Evolutionary conservation across 2,888 invertebrate genomes (phyloP).

Genomic region (Mylabris sibirica): DNA sequence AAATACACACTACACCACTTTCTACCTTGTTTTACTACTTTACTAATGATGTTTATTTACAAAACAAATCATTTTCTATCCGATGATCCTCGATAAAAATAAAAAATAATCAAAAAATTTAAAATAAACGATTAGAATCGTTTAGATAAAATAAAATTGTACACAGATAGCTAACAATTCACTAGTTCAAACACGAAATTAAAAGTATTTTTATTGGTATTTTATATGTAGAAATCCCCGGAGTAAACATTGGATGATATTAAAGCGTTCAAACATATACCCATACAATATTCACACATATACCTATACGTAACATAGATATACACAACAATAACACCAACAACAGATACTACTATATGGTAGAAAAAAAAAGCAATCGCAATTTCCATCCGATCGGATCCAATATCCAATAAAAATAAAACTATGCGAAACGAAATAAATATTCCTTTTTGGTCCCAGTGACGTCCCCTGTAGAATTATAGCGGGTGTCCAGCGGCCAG

Average conservation of each 20-base stretch:
- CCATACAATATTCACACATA: conserved; percentile 11
- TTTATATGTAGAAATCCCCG: conserved; percentile 49
- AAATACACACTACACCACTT: background rate
- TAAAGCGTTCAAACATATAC: conserved; percentile 41
- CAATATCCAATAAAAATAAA: conserved; percentile 59
- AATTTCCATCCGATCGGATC: conserved; percentile 54
- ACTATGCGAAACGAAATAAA: conserved; percentile 58
- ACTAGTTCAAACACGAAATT: conserved; percentile 38
- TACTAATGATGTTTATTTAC: background rate
- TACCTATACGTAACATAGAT: background rate
- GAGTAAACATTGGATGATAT: conserved; percentile 52
- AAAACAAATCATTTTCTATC: background rate
- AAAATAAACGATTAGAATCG: background rate
- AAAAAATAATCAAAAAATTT: background rate
- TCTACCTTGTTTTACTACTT: background rate
- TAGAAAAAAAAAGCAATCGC: conserved; percentile 48
- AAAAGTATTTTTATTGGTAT: conserved; percentile 49
- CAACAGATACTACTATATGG: background rate
- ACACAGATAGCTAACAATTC: background rate
- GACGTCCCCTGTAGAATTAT: conserved; percentile 58
- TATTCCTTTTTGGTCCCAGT: conserved; percentile 53
- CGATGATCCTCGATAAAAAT: background rate
- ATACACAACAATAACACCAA: conserved; percentile 8
- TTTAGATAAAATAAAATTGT: background rate
- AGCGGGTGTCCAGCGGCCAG: conserved; percentile 59